A percentile compares a stretch with the other conserved stretches of the same genome.
phyloP scores from a whole-genome alignment of 2,888 invertebrate genomes.

The Brachynemurus nebulosus region DNA sequence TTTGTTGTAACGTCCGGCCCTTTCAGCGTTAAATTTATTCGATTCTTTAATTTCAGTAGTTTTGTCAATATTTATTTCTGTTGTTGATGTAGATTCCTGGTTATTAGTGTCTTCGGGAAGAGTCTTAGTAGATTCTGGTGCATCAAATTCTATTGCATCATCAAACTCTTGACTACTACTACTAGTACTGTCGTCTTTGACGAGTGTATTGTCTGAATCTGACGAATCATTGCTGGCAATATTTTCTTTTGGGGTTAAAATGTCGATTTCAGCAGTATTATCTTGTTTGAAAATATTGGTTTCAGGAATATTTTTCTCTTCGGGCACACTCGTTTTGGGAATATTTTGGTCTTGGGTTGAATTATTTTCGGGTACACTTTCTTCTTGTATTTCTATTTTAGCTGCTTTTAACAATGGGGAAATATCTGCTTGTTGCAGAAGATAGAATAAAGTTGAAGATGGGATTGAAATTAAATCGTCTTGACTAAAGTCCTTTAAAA shows the following conservation, averaged over 20 bases:
- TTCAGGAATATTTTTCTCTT: too few species aligned
- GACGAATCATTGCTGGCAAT: background rate
- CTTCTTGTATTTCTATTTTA: background rate
- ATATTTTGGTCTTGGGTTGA: too few species aligned
- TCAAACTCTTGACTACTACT: background rate
- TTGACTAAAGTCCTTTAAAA: background rate
- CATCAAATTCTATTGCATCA: background rate
- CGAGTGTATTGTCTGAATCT: background rate
- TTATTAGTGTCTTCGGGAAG: constrained; percentile 25
- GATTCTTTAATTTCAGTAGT: constrained; percentile 14
- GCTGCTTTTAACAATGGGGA: background rate
- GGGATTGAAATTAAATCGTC: background rate
- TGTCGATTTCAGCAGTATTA: too few species aligned
- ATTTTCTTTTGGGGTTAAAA: too few species aligned
- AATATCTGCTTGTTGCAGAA: background rate
- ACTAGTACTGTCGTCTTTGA: constrained; percentile 3
- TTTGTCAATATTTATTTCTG: constrained; percentile 14
- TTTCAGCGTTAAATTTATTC: constrained; percentile 5
- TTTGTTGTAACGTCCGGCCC: constrained; percentile 2
- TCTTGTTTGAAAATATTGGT: too few species aligned
- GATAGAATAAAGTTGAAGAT: background rate
- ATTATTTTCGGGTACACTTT: background rate
- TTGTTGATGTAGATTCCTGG: constrained; percentile 20
- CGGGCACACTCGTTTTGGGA: too few species aligned
- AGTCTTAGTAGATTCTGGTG: constrained; percentile 1